A percentile compares a stretch with the other conserved stretches of the same genome.
Conservation (phyloP, 2,888 invertebrate genomes). For the Blera fallax region DNA sequence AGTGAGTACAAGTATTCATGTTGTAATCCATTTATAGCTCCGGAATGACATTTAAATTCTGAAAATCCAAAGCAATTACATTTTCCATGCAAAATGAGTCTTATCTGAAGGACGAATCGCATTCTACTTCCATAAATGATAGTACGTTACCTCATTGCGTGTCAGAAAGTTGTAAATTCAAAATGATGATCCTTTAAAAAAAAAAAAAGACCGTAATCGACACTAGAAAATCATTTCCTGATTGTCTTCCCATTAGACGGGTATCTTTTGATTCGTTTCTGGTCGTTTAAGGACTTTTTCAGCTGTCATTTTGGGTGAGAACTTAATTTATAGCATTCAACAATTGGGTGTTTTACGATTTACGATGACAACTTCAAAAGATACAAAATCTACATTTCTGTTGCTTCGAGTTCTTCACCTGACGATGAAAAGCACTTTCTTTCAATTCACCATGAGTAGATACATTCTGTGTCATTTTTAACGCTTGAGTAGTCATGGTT, state of each 20-base stretch:
- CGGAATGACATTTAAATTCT: neutral
- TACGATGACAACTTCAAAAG: constrained; percentile 3
- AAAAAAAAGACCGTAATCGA: too few species aligned
- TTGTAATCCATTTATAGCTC: neutral
- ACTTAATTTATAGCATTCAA: constrained; percentile 17
- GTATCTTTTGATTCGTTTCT: neutral
- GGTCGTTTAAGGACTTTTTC: neutral
- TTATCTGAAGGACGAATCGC: neutral
- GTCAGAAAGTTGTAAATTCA: neutral
- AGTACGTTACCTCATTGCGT: constrained; percentile 13
- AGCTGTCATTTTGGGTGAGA: neutral
- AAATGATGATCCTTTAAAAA: neutral
- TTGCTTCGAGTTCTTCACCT: neutral
- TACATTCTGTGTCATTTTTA: neutral
- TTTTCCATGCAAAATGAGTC: neutral
- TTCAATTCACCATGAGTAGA: neutral
- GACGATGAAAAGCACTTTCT: neutral
- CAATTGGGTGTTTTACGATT: constrained; percentile 22
- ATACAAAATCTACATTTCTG: neutral
- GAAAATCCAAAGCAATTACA: neutral
- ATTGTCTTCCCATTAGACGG: neutral
- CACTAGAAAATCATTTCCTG: neutral
- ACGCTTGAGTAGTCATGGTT: neutral
- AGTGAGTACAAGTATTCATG: constrained; percentile 26
- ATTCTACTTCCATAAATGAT: neutral